These are phyloP conservation scores for Lamprologus tigripictilis DNA, from an alignment of 2,113 vertebrate genomes.

Conservation along the genomic window DNA sequence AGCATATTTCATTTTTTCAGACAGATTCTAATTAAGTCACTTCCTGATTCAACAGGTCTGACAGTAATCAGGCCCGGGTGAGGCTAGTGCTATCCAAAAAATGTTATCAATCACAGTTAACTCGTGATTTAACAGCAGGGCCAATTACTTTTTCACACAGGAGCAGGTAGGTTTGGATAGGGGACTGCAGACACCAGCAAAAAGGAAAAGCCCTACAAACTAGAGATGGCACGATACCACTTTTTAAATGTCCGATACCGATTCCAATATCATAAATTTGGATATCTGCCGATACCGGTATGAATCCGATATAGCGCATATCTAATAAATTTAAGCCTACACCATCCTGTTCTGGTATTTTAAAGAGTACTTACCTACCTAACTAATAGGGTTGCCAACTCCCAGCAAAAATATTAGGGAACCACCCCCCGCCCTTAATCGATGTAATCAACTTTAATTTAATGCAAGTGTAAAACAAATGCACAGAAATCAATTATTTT, in stretches of 20 bases:
- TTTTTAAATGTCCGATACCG: not conserved
- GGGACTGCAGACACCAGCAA: not conserved
- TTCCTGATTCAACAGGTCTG: not conserved
- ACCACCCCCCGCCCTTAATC: not conserved
- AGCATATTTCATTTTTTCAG: not conserved
- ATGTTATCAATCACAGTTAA: not conserved
- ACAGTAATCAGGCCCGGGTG: not conserved
- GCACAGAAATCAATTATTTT: not conserved
- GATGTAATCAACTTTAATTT: not conserved
- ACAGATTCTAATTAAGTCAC: not conserved
- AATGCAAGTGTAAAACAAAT: not conserved
- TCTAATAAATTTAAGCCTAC: not conserved
- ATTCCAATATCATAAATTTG: not conserved
- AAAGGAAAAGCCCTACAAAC: not conserved
- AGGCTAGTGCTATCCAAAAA: not conserved
- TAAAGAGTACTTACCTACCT: not conserved
- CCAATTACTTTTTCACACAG: not conserved
- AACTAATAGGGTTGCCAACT: not conserved
- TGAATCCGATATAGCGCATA: not conserved
- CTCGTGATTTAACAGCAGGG: fast-evolving
- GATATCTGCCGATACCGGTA: not conserved
- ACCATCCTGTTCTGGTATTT: not conserved
- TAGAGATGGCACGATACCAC: not conserved
- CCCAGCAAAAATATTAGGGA: not conserved
- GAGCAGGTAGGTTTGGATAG: not conserved